Percentiles rank a stretch among this genome's conserved stretches.
phyloP scores from a whole-genome alignment of 2,888 invertebrate genomes.

The Parthenolecanium corni region DNA sequence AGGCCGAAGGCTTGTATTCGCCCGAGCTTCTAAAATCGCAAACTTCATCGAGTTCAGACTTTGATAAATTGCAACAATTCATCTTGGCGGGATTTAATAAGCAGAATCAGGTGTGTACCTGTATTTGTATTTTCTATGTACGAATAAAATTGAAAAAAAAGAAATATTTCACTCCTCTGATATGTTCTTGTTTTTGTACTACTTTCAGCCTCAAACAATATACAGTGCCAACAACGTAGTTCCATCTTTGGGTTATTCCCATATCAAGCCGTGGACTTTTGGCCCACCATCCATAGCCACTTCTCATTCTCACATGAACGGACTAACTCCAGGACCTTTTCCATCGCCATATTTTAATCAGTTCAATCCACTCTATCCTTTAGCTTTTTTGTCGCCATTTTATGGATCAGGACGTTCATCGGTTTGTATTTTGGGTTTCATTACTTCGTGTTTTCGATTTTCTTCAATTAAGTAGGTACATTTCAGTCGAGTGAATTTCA shows the following conservation, averaged over 20 bases:
- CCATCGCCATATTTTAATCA: not conserved
- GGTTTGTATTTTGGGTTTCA: constrained; percentile 42
- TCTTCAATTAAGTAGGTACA: no score
- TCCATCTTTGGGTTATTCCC: not conserved
- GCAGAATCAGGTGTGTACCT: constrained; percentile 45
- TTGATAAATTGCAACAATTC: constrained; percentile 45
- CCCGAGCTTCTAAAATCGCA: constrained; percentile 22
- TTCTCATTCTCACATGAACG: not conserved
- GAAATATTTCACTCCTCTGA: not conserved
- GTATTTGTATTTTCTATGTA: no score
- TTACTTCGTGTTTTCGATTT: no score
- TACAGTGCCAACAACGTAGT: constrained; percentile 1
- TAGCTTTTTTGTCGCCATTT: constrained; percentile 30
- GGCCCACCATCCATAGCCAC: not conserved
- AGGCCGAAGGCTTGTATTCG: constrained; percentile 4
- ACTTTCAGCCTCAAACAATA: not conserved
- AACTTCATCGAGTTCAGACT: constrained; percentile 37
- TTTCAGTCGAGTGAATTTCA: no score
- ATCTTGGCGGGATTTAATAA: constrained; percentile 41
- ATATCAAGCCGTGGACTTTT: constrained; percentile 8
- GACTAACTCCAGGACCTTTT: not conserved
- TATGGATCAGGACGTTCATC: constrained; percentile 36
- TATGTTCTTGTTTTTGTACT: not conserved
- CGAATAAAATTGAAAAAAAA: not conserved
- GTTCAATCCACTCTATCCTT: constrained; percentile 19